Conservation (phyloP, 2,113 vertebrate species). For the Gobiocypris rarus region DNA sequence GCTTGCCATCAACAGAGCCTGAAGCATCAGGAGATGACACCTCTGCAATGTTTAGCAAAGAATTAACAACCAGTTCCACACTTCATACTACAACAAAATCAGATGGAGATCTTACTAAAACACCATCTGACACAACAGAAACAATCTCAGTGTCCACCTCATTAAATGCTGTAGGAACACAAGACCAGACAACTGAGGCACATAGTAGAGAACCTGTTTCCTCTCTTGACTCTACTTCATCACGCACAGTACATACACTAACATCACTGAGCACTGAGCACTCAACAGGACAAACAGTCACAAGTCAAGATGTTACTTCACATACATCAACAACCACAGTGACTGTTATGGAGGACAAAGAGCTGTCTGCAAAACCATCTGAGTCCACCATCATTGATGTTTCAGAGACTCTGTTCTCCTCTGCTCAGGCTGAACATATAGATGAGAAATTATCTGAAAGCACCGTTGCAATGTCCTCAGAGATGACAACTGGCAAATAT, state of each 20-base stretch:
- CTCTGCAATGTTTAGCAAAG: not conserved
- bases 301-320: no score
- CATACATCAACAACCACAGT: no score
- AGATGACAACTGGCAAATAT: no score
- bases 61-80: not conserved
- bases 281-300: not conserved
- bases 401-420: no score
- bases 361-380: no score
- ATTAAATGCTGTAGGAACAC: not conserved
- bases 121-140: not conserved
- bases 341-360: no score
- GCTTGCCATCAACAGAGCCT: not conserved
- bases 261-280: not conserved
- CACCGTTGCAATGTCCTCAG: no score
- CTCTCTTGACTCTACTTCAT: not conserved
- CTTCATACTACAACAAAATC: not conserved
- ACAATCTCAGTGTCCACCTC: not conserved
- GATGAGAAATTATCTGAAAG: no score
- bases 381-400: no score
- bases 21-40: not conserved
- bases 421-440: no score
- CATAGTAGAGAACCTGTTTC: not conserved
- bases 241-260: not conserved
- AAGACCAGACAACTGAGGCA: not conserved
- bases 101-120: not conserved